These are phyloP conservation scores for Papilio helenus DNA, from an alignment of 1,140 invertebrate genomes.

Conservation along the genomic window DNA sequence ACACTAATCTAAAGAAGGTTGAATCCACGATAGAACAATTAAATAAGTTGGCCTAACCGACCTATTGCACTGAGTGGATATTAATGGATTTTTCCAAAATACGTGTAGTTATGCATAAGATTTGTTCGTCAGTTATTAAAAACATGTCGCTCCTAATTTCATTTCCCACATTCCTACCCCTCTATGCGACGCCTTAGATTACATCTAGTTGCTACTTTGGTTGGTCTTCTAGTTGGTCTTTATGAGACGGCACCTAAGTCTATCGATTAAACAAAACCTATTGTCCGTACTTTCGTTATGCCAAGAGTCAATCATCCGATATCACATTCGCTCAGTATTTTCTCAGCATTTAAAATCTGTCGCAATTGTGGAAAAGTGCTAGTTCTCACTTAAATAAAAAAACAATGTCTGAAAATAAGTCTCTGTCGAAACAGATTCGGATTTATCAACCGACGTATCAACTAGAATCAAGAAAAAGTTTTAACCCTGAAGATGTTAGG, in stretches of 20 bases:
- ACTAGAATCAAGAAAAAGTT: slow-evolving; percentile 68
- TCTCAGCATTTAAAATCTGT: not conserved
- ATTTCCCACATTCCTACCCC: not conserved
- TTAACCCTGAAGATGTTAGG: slow-evolving; percentile 69
- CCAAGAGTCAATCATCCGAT: not conserved
- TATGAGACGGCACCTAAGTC: not conserved
- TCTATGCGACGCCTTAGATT: not conserved
- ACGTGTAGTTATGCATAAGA: too few relatives aligned
- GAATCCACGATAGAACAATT: too few relatives aligned
- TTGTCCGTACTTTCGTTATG: not conserved
- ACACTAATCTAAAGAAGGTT: too few relatives aligned
- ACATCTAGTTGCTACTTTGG: not conserved
- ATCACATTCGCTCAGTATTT: not conserved
- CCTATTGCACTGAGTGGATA: too few relatives aligned
- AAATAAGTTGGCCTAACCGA: too few relatives aligned
- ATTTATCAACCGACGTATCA: slow-evolving; percentile 79
- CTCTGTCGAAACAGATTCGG: slow-evolving; percentile 65
- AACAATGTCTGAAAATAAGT: slow-evolving; percentile 58
- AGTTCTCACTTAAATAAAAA: not conserved
- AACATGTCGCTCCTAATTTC: too few relatives aligned
- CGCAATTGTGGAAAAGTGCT: not conserved
- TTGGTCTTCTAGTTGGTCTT: not conserved
- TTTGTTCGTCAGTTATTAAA: too few relatives aligned
- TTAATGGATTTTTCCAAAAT: too few relatives aligned
- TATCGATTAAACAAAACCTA: slow-evolving; percentile 64